Conservation (phyloP, 1,140 invertebrate genomes). For the Calephelis virginiensis region DNA sequence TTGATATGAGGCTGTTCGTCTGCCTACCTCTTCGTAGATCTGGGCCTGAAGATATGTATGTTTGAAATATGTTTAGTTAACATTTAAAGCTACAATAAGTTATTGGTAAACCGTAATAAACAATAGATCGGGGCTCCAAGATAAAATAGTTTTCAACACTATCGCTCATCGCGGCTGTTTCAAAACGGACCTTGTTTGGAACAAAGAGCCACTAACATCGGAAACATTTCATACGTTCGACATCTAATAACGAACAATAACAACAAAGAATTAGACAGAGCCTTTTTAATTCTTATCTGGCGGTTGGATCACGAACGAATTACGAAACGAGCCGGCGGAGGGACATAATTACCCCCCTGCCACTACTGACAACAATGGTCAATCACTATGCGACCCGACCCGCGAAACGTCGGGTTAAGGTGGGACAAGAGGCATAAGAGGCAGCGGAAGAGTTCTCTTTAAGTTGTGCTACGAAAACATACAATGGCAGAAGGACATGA, state of each 20-base stretch:
- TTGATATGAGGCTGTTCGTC: no score
- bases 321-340: constrained; percentile 11
- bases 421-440: neutral
- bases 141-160: constrained; percentile 8
- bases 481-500: no score
- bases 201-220: constrained; percentile 30
- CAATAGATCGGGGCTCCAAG: constrained; percentile 4
- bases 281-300: constrained; percentile 40
- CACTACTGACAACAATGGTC: constrained; percentile 41
- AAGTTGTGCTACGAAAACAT: no score
- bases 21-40: no score
- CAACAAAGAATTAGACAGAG: constrained; percentile 38
- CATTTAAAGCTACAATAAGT: constrained; percentile 3
- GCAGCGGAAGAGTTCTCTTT: neutral
- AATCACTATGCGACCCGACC: constrained; percentile 38
- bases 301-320: constrained; percentile 33
- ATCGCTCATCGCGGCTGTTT: constrained; percentile 10
- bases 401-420: neutral
- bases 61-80: neutral
- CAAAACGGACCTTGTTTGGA: constrained; percentile 22
- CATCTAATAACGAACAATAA: constrained; percentile 32
- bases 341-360: constrained; percentile 32
- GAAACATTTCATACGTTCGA: constrained; percentile 26
- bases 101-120: constrained; percentile 11
- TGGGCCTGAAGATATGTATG: no score